A percentile compares a stretch with the other conserved stretches of the same genome.
phyloP scores from a whole-genome alignment of 2,797 vertebrate genomes.

The Nothura maculosa region DNA sequence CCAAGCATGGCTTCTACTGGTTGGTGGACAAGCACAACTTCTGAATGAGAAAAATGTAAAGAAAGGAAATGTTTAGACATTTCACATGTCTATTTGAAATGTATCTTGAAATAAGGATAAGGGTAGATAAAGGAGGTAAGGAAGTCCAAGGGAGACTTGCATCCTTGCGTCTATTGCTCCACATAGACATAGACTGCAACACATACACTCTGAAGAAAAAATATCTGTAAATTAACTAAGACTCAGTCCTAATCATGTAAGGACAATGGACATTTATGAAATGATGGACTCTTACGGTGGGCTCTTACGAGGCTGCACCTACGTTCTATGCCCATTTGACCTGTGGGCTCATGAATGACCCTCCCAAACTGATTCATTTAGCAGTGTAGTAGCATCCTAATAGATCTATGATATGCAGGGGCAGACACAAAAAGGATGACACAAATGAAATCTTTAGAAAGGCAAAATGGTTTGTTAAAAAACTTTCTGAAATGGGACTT shows the following conservation, averaged over 20 bases:
- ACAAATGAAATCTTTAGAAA: neutral
- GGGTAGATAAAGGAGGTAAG: neutral
- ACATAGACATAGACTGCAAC: rapidly evolving
- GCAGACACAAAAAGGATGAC: neutral
- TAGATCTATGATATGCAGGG: rapidly evolving
- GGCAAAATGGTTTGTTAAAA: neutral
- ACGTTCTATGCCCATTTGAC: neutral
- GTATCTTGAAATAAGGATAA: neutral
- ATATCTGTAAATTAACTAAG: neutral
- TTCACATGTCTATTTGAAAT: neutral
- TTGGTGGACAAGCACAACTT: neutral
- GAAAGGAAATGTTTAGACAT: neutral
- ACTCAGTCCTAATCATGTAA: neutral
- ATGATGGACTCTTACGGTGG: neutral
- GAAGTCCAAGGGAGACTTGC: neutral
- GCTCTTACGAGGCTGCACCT: neutral
- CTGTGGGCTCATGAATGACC: neutral
- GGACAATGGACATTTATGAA: neutral
- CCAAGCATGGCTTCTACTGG: neutral
- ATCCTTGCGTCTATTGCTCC: neutral
- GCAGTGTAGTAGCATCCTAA: neutral
- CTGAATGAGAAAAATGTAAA: neutral
- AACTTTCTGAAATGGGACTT: neutral
- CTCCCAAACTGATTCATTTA: neutral
- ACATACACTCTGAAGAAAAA: rapidly evolving